Percentiles rank a stretch among this genome's conserved stretches.
Conservation (phyloP, 2,797 vertebrate genomes). For the Ispidina lecontei region DNA sequence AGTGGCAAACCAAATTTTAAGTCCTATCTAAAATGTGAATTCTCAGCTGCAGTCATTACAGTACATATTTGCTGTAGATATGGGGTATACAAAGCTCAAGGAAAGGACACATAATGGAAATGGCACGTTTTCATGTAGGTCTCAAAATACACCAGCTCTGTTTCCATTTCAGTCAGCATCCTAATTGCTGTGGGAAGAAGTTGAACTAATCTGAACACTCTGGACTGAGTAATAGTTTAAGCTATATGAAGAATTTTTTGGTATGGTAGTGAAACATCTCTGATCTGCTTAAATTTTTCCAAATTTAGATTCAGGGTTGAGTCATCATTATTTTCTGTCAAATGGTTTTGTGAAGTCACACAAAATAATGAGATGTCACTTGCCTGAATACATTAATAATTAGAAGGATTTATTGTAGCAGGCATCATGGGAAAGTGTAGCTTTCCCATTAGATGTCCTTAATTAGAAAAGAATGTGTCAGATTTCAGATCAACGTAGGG, state of each 20-base stretch:
- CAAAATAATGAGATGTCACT: conserved; percentile 69
- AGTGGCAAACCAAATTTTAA: not conserved
- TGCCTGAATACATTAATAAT: conserved; percentile 59
- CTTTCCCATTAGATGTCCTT: conserved; percentile 63
- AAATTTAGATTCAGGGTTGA: conserved; percentile 37
- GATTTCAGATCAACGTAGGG: conserved; percentile 36
- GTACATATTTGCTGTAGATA: not conserved
- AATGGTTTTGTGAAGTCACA: conserved; percentile 65
- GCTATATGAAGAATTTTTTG: not conserved
- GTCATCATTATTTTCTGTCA: conserved; percentile 52
- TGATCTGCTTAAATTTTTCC: conserved; percentile 3
- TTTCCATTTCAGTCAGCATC: not conserved
- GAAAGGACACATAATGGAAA: not conserved
- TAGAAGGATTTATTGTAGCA: conserved; percentile 55
- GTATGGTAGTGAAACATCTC: not conserved
- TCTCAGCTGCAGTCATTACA: not conserved
- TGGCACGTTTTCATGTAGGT: fast-evolving
- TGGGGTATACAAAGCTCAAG: not conserved
- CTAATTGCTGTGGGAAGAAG: not conserved
- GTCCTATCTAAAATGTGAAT: not conserved
- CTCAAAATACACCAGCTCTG: not conserved
- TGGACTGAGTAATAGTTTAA: not conserved
- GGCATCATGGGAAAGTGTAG: conserved; percentile 56
- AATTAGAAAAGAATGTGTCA: conserved; percentile 62
- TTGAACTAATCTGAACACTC: not conserved